phyloP scores from a whole-genome alignment of 2,888 invertebrate species.

The Aproaerema taeniolella region DNA sequence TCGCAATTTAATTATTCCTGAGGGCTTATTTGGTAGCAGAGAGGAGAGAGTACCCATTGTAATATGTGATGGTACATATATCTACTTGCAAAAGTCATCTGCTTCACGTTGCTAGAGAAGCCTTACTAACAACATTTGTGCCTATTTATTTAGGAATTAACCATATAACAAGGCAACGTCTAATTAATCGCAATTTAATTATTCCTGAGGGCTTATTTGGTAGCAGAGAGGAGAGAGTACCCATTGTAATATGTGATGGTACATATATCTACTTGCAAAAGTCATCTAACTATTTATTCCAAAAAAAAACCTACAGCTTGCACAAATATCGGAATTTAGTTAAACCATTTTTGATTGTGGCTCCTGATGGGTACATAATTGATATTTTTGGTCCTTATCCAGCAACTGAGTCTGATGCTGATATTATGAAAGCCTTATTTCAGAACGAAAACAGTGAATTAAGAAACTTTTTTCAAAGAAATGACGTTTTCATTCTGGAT shows the following conservation, averaged over 20 bases:
- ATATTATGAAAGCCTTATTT: slow-evolving; percentile 1
- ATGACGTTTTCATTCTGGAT: slow-evolving; percentile 9
- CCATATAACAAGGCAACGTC: background rate
- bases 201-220: background rate
- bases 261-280: too few relatives aligned
- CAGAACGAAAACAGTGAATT: slow-evolving; percentile 1
- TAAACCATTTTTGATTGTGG: too few relatives aligned
- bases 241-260: background rate
- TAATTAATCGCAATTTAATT: background rate
- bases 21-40: background rate
- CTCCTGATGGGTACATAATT: too few relatives aligned
- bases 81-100: too few relatives aligned
- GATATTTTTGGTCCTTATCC: background rate
- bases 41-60: background rate
- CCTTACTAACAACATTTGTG: background rate
- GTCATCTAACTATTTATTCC: too few relatives aligned
- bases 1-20: background rate
- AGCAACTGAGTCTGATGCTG: slow-evolving; percentile 3
- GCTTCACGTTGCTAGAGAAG: background rate
- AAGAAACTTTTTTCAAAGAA: slow-evolving; percentile 1
- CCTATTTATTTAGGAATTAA: background rate
- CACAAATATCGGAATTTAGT: slow-evolving; percentile 4
- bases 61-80: background rate
- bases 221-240: background rate
- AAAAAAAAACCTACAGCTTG: slow-evolving; percentile 1